Conservation (phyloP, 2,888 invertebrate species). For the Brenthis ino region DNA sequence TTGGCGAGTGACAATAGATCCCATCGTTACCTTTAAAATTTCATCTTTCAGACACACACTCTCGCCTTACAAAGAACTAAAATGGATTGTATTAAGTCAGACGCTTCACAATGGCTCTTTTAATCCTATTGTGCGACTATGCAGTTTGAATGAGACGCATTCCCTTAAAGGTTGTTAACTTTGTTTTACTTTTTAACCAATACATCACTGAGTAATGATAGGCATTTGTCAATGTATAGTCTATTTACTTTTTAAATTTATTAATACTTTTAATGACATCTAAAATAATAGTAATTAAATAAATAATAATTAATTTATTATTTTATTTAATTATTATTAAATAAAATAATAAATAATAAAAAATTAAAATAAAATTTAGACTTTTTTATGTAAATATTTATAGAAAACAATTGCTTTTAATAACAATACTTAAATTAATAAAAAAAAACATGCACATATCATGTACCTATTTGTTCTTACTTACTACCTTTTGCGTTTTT, state of each 20-base stretch:
- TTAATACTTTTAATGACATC: background rate
- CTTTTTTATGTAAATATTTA: no score
- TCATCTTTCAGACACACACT: constrained; percentile 34
- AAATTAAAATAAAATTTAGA: no score
- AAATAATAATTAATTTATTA: background rate
- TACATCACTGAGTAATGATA: constrained; percentile 7
- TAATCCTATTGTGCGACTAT: constrained; percentile 54
- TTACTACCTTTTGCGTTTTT: no score
- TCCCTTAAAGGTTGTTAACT: constrained; percentile 39
- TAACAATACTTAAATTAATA: no score
- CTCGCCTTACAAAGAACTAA: constrained; percentile 36
- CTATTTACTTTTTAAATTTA: background rate
- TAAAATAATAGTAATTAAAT: background rate
- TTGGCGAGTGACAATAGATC: constrained; percentile 20
- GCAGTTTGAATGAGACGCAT: constrained; percentile 40
- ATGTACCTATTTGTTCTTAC: no score
- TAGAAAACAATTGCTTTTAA: no score
- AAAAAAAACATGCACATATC: no score
- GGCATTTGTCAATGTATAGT: constrained; percentile 8
- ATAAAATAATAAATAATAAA: no score
- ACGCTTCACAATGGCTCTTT: constrained; percentile 62
- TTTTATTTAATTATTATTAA: no score
- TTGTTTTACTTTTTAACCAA: constrained; percentile 35
- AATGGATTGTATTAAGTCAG: constrained; percentile 61
- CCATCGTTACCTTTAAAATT: constrained; percentile 36